phyloP scores from a whole-genome alignment of 2,888 invertebrate genomes.

The Phorcus lineatus region DNA sequence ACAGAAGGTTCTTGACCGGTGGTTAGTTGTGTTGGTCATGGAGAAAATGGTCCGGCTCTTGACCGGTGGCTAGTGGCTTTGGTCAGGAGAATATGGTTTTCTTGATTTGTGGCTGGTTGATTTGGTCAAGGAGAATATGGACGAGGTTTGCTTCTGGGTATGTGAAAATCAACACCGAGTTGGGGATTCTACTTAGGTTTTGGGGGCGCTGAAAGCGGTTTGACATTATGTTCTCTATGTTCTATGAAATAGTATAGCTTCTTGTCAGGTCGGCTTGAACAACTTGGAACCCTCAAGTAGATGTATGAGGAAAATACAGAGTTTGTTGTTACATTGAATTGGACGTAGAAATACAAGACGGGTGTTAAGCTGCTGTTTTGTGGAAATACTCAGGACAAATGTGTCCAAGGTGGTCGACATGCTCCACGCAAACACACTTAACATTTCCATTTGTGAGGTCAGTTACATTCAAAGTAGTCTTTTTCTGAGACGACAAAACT shows the following conservation, averaged over 20 bases:
- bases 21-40: neutral
- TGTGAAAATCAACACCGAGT: constrained; percentile 3
- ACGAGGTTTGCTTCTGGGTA: neutral
- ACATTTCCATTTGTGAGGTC: neutral
- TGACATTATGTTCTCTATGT: neutral
- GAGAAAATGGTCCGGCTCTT: too few relatives aligned
- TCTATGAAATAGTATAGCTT: too few relatives aligned
- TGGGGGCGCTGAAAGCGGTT: neutral
- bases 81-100: neutral
- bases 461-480: too few relatives aligned
- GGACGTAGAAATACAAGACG: neutral
- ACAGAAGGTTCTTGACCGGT: neutral
- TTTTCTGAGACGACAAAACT: too few relatives aligned
- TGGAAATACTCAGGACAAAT: neutral
- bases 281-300: neutral
- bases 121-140: neutral
- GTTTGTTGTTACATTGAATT: neutral
- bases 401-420: neutral
- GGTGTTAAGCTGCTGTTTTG: neutral
- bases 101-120: neutral
- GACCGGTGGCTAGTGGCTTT: neutral
- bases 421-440: neutral
- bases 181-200: neutral
- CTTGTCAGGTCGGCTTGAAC: too few relatives aligned
- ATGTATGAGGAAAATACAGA: neutral